A percentile compares a stretch with the other conserved stretches of the same genome.
phyloP scores from a whole-genome alignment of 2,113 vertebrate genomes.

The Silurus meridionalis region DNA sequence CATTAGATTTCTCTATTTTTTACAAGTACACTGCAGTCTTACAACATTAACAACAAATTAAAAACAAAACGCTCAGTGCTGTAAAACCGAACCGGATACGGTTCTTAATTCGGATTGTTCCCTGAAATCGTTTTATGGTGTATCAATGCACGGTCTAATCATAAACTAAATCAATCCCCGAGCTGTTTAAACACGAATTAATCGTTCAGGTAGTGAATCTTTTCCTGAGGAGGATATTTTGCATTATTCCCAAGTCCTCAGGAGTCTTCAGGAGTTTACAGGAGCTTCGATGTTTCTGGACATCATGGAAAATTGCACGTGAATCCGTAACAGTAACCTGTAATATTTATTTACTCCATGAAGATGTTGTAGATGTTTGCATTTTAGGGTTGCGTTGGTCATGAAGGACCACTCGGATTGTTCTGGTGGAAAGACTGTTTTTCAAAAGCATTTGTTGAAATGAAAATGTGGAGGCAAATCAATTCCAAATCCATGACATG shows the following conservation, averaged over 20 bases:
- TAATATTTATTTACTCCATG: too few relatives aligned
- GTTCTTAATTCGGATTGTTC: neutral
- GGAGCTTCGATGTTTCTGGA: neutral
- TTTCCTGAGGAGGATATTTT: neutral
- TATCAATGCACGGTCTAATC: neutral
- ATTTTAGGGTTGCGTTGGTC: neutral
- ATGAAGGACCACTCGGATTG: neutral
- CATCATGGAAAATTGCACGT: neutral
- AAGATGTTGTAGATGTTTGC: neutral
- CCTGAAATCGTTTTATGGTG: too few relatives aligned
- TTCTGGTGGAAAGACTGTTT: neutral
- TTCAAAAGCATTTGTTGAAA: neutral
- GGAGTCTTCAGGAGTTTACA: neutral
- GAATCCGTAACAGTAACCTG: too few relatives aligned
- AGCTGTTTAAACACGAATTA: neutral
- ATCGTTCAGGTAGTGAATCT: neutral
- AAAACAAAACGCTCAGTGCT: neutral
- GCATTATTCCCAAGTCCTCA: neutral
- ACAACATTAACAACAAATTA: too few relatives aligned
- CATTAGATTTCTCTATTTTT: neutral
- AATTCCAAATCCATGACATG: neutral
- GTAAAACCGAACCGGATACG: neutral
- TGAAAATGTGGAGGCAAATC: neutral
- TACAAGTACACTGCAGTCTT: too few relatives aligned
- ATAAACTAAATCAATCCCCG: neutral